Percentiles rank a stretch among this genome's conserved stretches.
phyloP scores from a whole-genome alignment of 2,888 invertebrate genomes.

The Agriopis leucophaearia region DNA sequence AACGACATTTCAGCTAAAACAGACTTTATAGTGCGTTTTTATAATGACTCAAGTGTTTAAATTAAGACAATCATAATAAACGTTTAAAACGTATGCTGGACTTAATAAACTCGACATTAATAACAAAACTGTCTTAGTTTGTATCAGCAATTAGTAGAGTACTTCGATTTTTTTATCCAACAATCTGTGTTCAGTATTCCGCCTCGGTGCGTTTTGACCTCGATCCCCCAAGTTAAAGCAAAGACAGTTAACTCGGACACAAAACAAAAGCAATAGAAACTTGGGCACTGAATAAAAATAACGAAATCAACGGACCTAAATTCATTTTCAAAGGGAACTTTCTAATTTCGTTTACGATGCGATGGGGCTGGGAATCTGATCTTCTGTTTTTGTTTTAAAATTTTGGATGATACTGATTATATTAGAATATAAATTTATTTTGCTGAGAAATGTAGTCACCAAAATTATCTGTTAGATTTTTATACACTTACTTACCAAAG shows the following conservation, averaged over 20 bases:
- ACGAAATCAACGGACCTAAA: slow-evolving; percentile 66
- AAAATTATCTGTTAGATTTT: not conserved
- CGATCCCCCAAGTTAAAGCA: slow-evolving; percentile 44
- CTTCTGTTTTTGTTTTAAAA: slow-evolving; percentile 36
- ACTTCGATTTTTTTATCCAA: no score
- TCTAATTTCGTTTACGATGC: slow-evolving; percentile 41
- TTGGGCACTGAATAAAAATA: slow-evolving; percentile 76
- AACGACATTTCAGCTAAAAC: no score
- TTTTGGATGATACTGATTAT: slow-evolving; percentile 30
- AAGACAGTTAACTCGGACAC: slow-evolving; percentile 51
- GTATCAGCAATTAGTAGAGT: no score
- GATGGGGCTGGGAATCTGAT: slow-evolving; percentile 27
- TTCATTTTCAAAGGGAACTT: slow-evolving; percentile 68
- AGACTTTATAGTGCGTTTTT: no score
- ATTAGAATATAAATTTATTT: slow-evolving; percentile 21
- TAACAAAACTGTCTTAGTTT: no score
- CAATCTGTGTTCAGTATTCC: not conserved
- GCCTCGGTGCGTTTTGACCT: slow-evolving; percentile 6
- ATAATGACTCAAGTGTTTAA: no score
- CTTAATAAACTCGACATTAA: no score
- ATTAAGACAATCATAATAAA: no score
- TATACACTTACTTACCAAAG: no score
- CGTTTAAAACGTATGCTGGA: no score
- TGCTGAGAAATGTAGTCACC: not conserved
- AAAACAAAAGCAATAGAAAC: slow-evolving; percentile 74